Conservation (phyloP, 1,140 invertebrate genomes). For the Philotrypesis tridentata region DNA sequence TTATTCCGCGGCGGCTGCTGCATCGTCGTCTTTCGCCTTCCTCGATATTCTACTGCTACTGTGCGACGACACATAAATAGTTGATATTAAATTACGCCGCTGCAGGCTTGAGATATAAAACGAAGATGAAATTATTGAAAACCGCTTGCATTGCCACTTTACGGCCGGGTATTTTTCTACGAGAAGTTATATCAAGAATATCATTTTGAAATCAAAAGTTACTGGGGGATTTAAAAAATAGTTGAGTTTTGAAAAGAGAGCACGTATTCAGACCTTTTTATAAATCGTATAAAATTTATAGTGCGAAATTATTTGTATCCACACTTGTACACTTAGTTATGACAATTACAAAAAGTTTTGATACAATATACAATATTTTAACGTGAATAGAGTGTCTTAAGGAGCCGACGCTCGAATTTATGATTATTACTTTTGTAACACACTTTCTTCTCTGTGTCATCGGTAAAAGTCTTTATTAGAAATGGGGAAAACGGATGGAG, state of each 20-base stretch:
- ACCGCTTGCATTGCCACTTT: not conserved
- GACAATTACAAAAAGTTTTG: not conserved
- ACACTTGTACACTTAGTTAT: not conserved
- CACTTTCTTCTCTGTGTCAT: not conserved
- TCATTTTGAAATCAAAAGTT: no score
- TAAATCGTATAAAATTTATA: no score
- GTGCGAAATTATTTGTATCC: not conserved
- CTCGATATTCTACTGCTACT: constrained; percentile 26
- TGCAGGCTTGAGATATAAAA: not conserved
- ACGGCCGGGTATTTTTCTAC: not conserved
- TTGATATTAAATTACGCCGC: constrained; percentile 44
- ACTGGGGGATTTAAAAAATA: no score
- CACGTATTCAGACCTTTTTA: no score
- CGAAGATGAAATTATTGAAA: constrained; percentile 9
- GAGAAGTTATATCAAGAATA: not conserved
- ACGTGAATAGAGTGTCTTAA: not conserved
- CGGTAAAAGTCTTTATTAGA: constrained; percentile 47
- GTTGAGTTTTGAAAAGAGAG: no score
- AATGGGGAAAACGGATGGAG: constrained; percentile 34
- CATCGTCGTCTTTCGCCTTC: not conserved
- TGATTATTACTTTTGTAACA: constrained; percentile 36
- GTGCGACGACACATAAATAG: constrained; percentile 39
- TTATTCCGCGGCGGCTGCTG: constrained; percentile 18
- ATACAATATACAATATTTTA: not conserved
- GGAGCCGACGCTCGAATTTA: constrained; percentile 6